Evolutionary conservation across 2,888 invertebrate genomes (phyloP).

Genomic region (Iphiclides podalirius): DNA sequence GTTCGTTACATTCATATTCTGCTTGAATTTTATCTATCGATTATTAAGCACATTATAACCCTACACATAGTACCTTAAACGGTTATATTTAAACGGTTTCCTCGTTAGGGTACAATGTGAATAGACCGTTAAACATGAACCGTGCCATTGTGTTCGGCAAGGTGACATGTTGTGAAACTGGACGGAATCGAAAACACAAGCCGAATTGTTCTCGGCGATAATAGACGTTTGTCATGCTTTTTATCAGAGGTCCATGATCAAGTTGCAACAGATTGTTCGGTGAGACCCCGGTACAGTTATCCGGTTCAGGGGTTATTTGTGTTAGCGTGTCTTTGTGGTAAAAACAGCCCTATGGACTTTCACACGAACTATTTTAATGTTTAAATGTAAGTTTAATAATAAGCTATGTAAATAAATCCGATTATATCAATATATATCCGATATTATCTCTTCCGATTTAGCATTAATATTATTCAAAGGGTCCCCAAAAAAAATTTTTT

Average conservation of each 20-base stretch:
- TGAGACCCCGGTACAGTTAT: constrained; percentile 33
- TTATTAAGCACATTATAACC: too few relatives aligned
- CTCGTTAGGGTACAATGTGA: constrained; percentile 45
- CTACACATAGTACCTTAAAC: too few relatives aligned
- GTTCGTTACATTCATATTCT: too few relatives aligned
- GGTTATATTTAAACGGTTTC: too few relatives aligned
- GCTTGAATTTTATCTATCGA: too few relatives aligned
- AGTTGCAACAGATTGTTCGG: constrained; percentile 31
- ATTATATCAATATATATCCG: too few relatives aligned
- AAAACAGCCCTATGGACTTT: not conserved
- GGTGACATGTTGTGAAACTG: constrained; percentile 55
- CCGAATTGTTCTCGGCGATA: constrained; percentile 41
- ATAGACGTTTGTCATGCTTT: constrained; percentile 48
- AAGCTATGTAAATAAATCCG: too few relatives aligned
- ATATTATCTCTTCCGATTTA: too few relatives aligned
- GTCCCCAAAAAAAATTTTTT: too few relatives aligned
- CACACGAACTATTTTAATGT: not conserved
- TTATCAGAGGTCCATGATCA: constrained; percentile 38
- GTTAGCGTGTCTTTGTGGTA: constrained; percentile 27
- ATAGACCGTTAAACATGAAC: constrained; percentile 43
- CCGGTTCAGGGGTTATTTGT: constrained; percentile 33
- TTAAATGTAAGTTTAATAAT: too few relatives aligned
- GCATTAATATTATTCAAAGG: too few relatives aligned
- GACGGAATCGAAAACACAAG: constrained; percentile 34
- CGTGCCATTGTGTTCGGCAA: constrained; percentile 50